Evolutionary conservation across 2,888 invertebrate species (phyloP).

Genomic region (Eupithecia abbreviata): DNA sequence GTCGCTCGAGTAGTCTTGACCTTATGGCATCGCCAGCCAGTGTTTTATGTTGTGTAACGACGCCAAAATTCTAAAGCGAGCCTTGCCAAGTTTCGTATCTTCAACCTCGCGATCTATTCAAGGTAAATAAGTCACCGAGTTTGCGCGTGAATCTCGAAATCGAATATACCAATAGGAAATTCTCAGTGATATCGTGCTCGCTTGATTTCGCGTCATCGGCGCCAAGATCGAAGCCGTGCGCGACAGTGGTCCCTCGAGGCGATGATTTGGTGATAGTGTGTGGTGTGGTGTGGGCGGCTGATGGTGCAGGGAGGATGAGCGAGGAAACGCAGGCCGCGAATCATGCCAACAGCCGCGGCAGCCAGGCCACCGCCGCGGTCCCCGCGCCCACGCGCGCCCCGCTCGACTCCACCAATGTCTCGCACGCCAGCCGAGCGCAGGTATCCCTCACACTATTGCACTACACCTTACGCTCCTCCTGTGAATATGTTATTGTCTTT

Average conservation of each 20-base stretch:
- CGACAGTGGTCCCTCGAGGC: slow-evolving; percentile 3
- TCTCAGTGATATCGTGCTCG: slow-evolving; percentile 42
- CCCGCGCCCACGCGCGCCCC: slow-evolving; percentile 35
- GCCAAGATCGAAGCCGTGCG: slow-evolving; percentile 15
- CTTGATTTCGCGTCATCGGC: slow-evolving; percentile 43
- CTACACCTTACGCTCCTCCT: not conserved
- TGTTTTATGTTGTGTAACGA: slow-evolving; percentile 79
- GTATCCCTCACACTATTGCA: slow-evolving; percentile 36
- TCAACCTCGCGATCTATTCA: slow-evolving; percentile 55
- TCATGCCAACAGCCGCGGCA: slow-evolving; percentile 44
- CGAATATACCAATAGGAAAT: slow-evolving; percentile 49
- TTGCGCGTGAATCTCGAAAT: slow-evolving; percentile 51
- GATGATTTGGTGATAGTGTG: slow-evolving; percentile 33
- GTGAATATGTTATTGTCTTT: not conserved
- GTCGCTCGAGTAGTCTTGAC: slow-evolving; percentile 73
- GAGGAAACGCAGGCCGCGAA: slow-evolving; percentile 72
- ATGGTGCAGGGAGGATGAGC: slow-evolving; percentile 63
- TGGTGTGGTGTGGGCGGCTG: slow-evolving; percentile 32
- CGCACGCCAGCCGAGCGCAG: slow-evolving; percentile 65
- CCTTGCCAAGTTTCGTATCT: slow-evolving; percentile 72
- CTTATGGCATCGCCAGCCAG: slow-evolving; percentile 70
- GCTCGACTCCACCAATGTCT: slow-evolving; percentile 62
- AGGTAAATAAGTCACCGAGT: slow-evolving; percentile 43
- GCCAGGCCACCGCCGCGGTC: slow-evolving; percentile 47
- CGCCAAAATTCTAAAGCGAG: slow-evolving; percentile 69